These are phyloP conservation scores for Caligus rogercresseyi DNA, from an alignment of 1,140 invertebrate genomes.

Conservation along the genomic window DNA sequence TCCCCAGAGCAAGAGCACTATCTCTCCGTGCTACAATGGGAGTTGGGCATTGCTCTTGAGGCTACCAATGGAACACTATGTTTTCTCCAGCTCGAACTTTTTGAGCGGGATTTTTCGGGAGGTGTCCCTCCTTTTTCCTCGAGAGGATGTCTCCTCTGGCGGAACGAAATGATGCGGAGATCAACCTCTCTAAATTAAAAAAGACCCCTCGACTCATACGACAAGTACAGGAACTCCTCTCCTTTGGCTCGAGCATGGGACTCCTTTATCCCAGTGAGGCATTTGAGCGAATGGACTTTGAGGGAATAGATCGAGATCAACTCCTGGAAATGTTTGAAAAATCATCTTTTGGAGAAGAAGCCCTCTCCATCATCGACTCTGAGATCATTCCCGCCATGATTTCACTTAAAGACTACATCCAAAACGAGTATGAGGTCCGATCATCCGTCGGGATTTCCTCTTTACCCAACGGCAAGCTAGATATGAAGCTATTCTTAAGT, in stretches of 20 bases:
- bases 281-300: not conserved
- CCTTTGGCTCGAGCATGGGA: not conserved
- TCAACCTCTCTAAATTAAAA: not conserved
- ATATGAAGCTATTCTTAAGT: constrained; percentile 27
- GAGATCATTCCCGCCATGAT: not conserved
- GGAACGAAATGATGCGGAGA: not conserved
- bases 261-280: not conserved
- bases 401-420: not conserved
- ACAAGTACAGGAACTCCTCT: not conserved
- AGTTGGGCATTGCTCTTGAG: not conserved
- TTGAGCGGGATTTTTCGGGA: not conserved
- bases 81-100: not conserved
- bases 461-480: constrained; percentile 26
- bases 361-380: not conserved
- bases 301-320: not conserved
- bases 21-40: not conserved
- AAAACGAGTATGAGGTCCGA: constrained; percentile 26
- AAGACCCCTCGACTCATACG: not conserved
- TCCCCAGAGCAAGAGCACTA: not conserved
- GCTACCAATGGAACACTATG: not conserved
- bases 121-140: not conserved
- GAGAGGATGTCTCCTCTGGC: not conserved
- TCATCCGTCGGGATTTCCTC: constrained; percentile 25
- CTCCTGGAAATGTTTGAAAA: not conserved
- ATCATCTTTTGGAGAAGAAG: not conserved